Conservation (phyloP, 1,140 invertebrate species). For the Agrypnia vestita region DNA sequence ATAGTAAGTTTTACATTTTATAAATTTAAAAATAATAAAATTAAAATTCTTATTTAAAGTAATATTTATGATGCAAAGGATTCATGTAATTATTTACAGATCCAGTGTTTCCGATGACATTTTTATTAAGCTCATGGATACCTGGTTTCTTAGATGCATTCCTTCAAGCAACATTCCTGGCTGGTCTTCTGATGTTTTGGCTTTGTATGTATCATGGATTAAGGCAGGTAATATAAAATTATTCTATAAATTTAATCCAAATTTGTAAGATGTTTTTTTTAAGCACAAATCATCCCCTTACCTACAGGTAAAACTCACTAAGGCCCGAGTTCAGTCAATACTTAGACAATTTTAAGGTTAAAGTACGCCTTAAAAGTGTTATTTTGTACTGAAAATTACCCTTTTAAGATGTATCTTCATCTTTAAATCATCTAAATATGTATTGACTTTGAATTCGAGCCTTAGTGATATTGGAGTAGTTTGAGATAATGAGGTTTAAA, state of each 20-base stretch:
- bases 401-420: no score
- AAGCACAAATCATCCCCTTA: no score
- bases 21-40: neutral
- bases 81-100: slow-evolving; percentile 75
- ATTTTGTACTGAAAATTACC: no score
- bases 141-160: slow-evolving; percentile 92
- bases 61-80: neutral
- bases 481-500: no score
- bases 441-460: no score
- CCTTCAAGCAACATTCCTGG: slow-evolving; percentile 93
- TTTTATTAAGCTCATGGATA: slow-evolving; percentile 91
- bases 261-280: neutral
- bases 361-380: no score
- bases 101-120: slow-evolving; percentile 93
- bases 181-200: slow-evolving; percentile 93
- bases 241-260: neutral
- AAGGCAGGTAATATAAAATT: slow-evolving; percentile 80
- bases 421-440: no score
- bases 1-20: slow-evolving; percentile 80
- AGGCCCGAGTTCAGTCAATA: no score
- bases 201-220: slow-evolving; percentile 95
- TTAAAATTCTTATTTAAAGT: neutral
- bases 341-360: no score
- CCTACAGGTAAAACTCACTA: no score
- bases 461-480: no score